phyloP scores from a whole-genome alignment of 1,140 invertebrate species.

The Drosophila baimaii region DNA sequence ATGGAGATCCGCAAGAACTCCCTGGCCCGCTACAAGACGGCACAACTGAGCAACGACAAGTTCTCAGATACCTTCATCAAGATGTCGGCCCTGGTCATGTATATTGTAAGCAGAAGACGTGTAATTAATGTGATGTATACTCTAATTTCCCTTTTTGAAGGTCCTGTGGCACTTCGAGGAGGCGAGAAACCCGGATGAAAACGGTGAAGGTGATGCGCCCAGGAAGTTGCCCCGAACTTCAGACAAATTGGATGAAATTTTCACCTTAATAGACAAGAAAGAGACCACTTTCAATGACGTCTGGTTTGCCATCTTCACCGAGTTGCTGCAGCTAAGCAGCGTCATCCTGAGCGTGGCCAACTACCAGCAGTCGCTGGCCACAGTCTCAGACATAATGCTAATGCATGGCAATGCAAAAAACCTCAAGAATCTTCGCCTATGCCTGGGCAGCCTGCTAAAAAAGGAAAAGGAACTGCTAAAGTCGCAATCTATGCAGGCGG shows the following conservation, averaged over 20 bases:
- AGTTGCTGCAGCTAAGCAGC: slow-evolving; percentile 54
- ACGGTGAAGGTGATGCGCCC: slow-evolving; percentile 19
- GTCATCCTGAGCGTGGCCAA: slow-evolving; percentile 59
- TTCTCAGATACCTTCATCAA: slow-evolving; percentile 60
- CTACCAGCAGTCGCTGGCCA: slow-evolving; percentile 48
- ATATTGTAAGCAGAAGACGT: slow-evolving; percentile 53
- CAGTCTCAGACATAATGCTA: slow-evolving; percentile 43
- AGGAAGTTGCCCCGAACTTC: slow-evolving; percentile 44
- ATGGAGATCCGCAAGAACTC: slow-evolving; percentile 63
- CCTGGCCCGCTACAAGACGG: slow-evolving; percentile 33
- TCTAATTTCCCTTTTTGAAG: slow-evolving; percentile 13
- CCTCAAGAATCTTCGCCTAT: slow-evolving; percentile 55
- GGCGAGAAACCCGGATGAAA: background rate
- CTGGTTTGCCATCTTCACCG: slow-evolving; percentile 73
- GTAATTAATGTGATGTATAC: background rate
- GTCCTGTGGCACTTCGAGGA: slow-evolving; percentile 57
- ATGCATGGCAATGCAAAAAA: slow-evolving; percentile 61
- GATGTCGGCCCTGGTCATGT: slow-evolving; percentile 66
- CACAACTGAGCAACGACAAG: slow-evolving; percentile 41
- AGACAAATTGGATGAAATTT: slow-evolving; percentile 60
- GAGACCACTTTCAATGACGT: slow-evolving; percentile 62
- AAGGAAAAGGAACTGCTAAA: slow-evolving; percentile 38
- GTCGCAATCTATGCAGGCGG: slow-evolving; percentile 16
- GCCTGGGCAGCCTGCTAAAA: slow-evolving; percentile 41
- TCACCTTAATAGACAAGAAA: slow-evolving; percentile 53